Evolutionary conservation across 1,140 invertebrate genomes (phyloP).

Genomic region (Nylanderia fulva): DNA sequence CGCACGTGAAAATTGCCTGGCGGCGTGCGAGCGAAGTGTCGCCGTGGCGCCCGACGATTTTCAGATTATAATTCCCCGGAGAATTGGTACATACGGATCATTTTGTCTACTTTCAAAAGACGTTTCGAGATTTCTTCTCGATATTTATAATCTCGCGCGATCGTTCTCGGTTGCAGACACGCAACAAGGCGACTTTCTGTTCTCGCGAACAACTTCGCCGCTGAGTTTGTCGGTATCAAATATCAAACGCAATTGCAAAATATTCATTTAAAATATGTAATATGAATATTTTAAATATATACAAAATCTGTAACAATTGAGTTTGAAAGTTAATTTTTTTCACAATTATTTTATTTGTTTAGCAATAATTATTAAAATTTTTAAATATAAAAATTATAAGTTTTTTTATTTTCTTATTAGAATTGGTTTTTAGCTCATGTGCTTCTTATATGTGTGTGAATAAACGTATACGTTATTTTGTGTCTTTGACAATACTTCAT

Average conservation of each 20-base stretch:
- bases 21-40: conserved; percentile 49
- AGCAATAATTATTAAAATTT: neutral
- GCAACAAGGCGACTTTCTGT: conserved; percentile 24
- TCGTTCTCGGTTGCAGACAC: conserved; percentile 7
- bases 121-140: conserved; percentile 46
- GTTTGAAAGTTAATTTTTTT: neutral
- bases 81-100: conserved; percentile 41
- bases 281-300: neutral
- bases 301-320: neutral
- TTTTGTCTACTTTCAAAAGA: conserved; percentile 45
- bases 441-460: conserved; percentile 19
- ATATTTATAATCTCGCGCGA: neutral
- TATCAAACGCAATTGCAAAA: neutral
- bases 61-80: conserved; percentile 51
- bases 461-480: conserved; percentile 23
- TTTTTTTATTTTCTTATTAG: neutral
- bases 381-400: neutral
- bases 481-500: conserved; percentile 40
- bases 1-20: conserved; percentile 75
- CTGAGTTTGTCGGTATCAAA: neutral
- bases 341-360: neutral
- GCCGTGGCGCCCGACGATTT: conserved; percentile 42
- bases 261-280: neutral
- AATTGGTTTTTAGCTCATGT: neutral
- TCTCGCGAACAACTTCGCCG: neutral